Conservation (phyloP, 2,113 vertebrate species). For the Hyla sarda region DNA sequence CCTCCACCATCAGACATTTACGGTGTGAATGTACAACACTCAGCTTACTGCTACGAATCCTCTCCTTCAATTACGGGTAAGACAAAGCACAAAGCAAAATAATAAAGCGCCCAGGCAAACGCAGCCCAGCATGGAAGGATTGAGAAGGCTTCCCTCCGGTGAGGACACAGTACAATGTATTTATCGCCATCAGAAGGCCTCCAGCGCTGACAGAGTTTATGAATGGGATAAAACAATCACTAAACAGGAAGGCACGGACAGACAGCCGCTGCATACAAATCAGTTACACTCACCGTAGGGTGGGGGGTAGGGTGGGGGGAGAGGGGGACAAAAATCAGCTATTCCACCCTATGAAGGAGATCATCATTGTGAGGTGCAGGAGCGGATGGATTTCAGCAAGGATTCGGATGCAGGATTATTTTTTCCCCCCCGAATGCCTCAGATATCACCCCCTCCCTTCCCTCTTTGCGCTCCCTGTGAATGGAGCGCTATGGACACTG, state of each 20-base stretch:
- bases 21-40: not conserved
- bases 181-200: not conserved
- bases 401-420: slow-evolving; percentile 40
- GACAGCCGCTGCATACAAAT: slow-evolving; percentile 52
- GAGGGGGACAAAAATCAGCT: slow-evolving; percentile 48
- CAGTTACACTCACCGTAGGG: slow-evolving; percentile 52
- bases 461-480: slow-evolving; percentile 56
- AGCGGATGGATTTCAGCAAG: slow-evolving; percentile 68
- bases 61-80: not conserved
- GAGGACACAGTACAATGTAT: not conserved
- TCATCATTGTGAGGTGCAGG: slow-evolving; percentile 66
- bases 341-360: slow-evolving; percentile 58
- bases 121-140: not conserved
- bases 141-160: no score
- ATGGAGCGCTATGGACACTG: slow-evolving; percentile 58
- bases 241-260: slow-evolving; percentile 30
- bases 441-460: slow-evolving; percentile 46
- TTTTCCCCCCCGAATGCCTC: slow-evolving; percentile 31
- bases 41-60: not conserved
- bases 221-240: slow-evolving; percentile 53
- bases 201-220: slow-evolving; percentile 41
- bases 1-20: not conserved
- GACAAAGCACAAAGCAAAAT: not conserved
- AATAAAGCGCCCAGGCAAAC: not conserved
- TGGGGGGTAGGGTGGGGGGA: slow-evolving; percentile 48